Conservation (phyloP, 2,113 vertebrate species). For the Dipodomys spectabilis region DNA sequence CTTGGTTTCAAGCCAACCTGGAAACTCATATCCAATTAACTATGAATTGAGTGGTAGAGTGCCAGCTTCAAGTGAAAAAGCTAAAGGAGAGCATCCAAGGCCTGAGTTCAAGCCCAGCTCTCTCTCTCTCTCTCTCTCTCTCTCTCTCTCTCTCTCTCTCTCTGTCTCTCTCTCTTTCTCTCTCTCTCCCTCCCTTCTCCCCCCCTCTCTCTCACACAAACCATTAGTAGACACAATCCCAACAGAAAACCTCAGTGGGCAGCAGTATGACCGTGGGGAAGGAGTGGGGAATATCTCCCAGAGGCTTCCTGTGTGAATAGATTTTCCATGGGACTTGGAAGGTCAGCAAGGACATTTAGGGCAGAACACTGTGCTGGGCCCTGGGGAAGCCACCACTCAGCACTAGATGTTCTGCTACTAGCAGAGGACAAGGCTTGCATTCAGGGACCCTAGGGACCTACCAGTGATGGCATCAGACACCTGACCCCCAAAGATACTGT, state of each 20-base stretch:
- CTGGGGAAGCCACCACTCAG: neutral
- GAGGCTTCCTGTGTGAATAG: neutral
- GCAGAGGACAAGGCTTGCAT: constrained; percentile 11
- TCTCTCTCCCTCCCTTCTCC: no score
- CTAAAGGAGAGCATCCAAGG: no score
- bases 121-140: no score
- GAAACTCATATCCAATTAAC: no score
- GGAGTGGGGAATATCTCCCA: neutral
- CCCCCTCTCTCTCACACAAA: no score
- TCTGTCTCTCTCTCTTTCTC: no score
- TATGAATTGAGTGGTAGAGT: no score
- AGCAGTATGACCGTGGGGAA: neutral
- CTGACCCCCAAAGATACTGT: constrained; percentile 6
- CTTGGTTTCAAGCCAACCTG: no score
- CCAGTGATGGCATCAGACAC: neutral
- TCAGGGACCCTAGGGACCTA: neutral
- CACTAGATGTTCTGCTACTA: neutral
- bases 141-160: no score
- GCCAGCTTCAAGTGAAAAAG: no score
- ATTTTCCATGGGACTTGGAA: neutral
- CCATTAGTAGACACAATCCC: no score
- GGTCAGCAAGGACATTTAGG: neutral
- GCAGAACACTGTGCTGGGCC: neutral
- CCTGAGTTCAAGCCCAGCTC: no score
- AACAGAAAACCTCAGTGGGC: neutral